Base-by-base conservation (phyloP, 2,888 invertebrate species). In the Chymomyza amoena region DNA sequence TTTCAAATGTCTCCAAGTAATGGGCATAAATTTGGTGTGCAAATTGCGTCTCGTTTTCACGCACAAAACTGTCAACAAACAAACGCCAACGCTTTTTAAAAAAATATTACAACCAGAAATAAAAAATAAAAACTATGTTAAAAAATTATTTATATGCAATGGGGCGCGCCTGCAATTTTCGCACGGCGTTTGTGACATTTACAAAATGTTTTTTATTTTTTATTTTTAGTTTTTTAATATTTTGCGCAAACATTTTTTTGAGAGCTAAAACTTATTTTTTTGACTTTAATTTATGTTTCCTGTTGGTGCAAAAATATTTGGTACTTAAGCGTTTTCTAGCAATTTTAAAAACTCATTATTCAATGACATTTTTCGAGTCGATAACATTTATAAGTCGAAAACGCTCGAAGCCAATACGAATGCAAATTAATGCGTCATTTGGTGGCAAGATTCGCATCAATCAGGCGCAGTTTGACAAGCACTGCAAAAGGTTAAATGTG, bases 381-480 rank as follows among this genome's bases (percentile, higher is more conserved):
- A 62, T 36, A 61, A 61, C n/a, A 9, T 59, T 15, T 65, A 66
- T 59, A 52, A 25, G 39, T 13, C 1, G 45, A 13, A 16, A 63
- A 57, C 68, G 75, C 71, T 78, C 67, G 68, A 61, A 64, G 67
- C 50, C 72, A 75, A 83, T 89, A 87, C 80, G 81, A 87, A 89
- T 89, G 89, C 89, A 88, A 88, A 88, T 88, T 89, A 89, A 87
- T 87, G 81, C 81, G 89, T 89, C 89, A 86, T 85, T 89, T 88
- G 84, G 82, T 82, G 81, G 68, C 77, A 68, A 70, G 61, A 67
- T 66, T 75, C 68, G 78, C 78, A 88, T 89, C 82, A 76, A 88
- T 88, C 87, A 89, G 18, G 61, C 69, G 73, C 75, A 77, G 87
- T 85, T 84, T 84, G 81, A 77, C 78, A 78, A 68, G 70, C 75